phyloP scores from a whole-genome alignment of 2,113 vertebrate species.

The Eulemur macaco region DNA sequence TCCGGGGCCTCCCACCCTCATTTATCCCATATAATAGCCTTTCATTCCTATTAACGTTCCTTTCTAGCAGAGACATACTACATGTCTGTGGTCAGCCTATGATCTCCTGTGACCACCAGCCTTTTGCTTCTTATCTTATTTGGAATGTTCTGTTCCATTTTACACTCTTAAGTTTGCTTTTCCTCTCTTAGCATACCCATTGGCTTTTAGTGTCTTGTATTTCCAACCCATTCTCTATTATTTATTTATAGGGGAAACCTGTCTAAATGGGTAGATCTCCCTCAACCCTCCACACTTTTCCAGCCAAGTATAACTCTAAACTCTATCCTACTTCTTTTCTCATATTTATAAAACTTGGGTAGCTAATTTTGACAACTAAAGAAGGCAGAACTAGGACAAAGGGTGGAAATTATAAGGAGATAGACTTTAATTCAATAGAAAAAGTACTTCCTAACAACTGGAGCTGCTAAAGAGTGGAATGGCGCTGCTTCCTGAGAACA shows the following conservation, averaged over 20 bases:
- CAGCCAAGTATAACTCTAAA: not conserved
- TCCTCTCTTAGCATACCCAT: not conserved
- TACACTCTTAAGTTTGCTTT: not conserved
- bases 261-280: not conserved
- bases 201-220: not conserved
- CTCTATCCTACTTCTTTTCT: not conserved
- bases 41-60: slow-evolving; percentile 31
- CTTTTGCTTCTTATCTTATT: not conserved
- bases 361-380: not conserved
- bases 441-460: not conserved
- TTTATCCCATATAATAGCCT: slow-evolving; percentile 48
- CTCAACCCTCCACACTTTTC: not conserved
- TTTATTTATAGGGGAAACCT: not conserved
- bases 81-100: not conserved
- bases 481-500: not conserved
- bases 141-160: not conserved
- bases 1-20: slow-evolving; percentile 23
- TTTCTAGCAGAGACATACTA: not conserved
- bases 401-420: not conserved
- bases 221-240: not conserved
- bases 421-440: not conserved
- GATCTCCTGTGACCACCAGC: not conserved
- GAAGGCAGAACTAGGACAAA: not conserved
- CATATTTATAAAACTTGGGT: not conserved
- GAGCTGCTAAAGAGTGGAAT: not conserved